phyloP scores from a whole-genome alignment of 2,113 vertebrate species.

The Calidris pugnax region DNA sequence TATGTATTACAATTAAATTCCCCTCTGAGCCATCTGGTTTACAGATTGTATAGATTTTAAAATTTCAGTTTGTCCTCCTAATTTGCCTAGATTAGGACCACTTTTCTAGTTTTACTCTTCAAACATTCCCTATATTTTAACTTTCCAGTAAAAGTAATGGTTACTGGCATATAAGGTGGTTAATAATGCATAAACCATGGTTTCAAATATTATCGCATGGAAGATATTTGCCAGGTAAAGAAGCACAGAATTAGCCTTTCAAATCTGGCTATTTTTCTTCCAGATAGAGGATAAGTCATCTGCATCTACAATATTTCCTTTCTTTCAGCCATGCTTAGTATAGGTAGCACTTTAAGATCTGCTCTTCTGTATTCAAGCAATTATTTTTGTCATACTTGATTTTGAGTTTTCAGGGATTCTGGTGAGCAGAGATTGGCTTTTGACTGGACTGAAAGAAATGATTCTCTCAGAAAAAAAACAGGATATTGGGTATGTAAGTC shows the following conservation, averaged over 20 bases:
- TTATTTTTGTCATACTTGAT: neutral
- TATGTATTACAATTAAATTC: slow-evolving; percentile 70
- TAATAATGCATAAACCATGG: neutral
- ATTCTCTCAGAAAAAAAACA: neutral
- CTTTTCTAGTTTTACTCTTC: slow-evolving; percentile 52
- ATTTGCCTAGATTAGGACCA: slow-evolving; percentile 53
- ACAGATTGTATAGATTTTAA: slow-evolving; percentile 61
- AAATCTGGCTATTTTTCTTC: neutral
- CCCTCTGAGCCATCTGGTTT: slow-evolving; percentile 66
- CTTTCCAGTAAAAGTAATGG: slow-evolving; percentile 9
- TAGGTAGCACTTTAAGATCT: neutral
- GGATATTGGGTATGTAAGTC: neutral
- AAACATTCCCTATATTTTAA: slow-evolving; percentile 26
- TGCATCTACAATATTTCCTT: neutral
- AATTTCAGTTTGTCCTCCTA: slow-evolving; percentile 64
- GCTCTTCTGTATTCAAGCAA: neutral
- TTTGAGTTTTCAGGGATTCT: neutral
- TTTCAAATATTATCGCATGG: neutral
- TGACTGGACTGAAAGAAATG: neutral
- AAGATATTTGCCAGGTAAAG: neutral
- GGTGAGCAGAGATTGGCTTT: neutral
- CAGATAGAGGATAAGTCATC: neutral
- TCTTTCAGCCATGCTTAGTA: neutral
- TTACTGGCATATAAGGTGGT: neutral
- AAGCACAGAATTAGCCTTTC: neutral